Evolutionary conservation across 2,113 vertebrate genomes (phyloP).

Genomic region (Emydocephalus ijimae): DNA sequence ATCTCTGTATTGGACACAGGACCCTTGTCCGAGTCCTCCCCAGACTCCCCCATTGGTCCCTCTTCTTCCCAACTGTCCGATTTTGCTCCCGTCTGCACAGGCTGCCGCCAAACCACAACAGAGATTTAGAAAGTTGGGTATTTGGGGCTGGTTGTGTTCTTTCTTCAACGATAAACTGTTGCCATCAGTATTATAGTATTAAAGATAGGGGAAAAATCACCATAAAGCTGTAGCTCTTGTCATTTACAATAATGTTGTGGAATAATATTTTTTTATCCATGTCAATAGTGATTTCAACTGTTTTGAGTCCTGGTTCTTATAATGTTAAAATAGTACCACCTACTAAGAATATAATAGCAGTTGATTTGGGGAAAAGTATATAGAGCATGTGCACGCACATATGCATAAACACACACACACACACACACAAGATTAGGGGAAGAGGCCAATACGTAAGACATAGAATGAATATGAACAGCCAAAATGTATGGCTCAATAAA

Average conservation of each 20-base stretch:
- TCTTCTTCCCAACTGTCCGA: too few species aligned
- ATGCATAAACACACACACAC: too few species aligned
- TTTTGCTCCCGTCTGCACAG: too few species aligned
- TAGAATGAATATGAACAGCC: not conserved
- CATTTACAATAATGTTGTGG: not conserved
- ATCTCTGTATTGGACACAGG: too few species aligned
- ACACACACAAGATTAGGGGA: too few species aligned
- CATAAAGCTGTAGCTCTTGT: too few species aligned
- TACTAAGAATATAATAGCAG: not conserved
- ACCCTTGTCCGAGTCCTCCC: too few species aligned
- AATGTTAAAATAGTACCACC: not conserved
- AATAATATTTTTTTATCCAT: not conserved
- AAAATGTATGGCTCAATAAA: not conserved
- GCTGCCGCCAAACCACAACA: too few species aligned
- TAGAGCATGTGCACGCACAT: not conserved
- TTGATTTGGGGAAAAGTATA: not conserved
- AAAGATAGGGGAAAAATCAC: not conserved
- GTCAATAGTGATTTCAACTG: not conserved
- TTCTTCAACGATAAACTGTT: not conserved
- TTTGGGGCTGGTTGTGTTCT: not conserved
- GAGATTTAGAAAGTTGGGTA: not conserved
- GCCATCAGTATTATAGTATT: not conserved
- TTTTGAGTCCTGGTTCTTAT: not conserved
- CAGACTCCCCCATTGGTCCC: too few species aligned
- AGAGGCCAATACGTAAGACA: not conserved